A percentile compares a stretch with the other conserved stretches of the same genome.
These are phyloP conservation scores for Variabilichromis moorii DNA, from an alignment of 2,113 vertebrate genomes.

Conservation along the genomic window DNA sequence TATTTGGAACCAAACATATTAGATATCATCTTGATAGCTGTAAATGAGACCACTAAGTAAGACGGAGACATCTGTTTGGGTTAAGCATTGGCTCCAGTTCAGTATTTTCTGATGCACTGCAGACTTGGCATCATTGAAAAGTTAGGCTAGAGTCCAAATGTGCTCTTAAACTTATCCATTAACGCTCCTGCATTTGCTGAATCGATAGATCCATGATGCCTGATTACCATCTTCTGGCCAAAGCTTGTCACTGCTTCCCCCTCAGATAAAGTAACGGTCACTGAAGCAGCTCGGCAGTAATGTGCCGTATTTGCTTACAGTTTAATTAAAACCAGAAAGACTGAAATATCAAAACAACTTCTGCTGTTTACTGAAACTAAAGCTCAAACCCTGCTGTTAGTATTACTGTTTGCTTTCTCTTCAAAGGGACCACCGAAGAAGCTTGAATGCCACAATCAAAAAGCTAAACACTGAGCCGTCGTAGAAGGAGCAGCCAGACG, in stretches of 20 bases:
- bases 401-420: not conserved
- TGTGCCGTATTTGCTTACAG: not conserved
- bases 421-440: not conserved
- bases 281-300: not conserved
- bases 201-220: not conserved
- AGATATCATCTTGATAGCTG: not conserved
- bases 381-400: not conserved
- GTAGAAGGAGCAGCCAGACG: not conserved
- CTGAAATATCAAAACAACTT: not conserved
- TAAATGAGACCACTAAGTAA: not conserved
- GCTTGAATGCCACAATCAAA: not conserved
- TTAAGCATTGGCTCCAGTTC: not conserved
- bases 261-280: not conserved
- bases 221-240: conserved; percentile 42
- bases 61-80: conserved; percentile 1
- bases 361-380: not conserved
- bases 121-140: conserved; percentile 8
- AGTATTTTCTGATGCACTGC: conserved; percentile 10
- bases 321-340: not conserved
- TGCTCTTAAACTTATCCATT: not conserved
- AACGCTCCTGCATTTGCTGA: not conserved
- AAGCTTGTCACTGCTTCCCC: not conserved
- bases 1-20: not conserved
- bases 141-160: conserved; percentile 26
- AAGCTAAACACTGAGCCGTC: not conserved